phyloP scores from a whole-genome alignment of 2,113 vertebrate species.

The Maccullochella peelii region DNA sequence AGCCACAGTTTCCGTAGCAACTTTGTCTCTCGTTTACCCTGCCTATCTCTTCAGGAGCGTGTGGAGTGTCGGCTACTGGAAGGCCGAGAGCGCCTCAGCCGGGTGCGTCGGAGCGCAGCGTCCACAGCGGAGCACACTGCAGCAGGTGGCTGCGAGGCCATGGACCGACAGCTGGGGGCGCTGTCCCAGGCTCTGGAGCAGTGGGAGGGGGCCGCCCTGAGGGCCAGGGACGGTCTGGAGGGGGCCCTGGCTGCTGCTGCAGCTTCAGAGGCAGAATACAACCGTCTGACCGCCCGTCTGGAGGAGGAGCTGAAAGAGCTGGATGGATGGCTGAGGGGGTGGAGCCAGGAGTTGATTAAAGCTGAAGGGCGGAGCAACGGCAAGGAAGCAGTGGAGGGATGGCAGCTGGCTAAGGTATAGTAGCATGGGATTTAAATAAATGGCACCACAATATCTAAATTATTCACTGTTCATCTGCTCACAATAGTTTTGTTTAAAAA shows the following conservation, averaged over 20 bases:
- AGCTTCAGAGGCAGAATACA: conserved; percentile 90
- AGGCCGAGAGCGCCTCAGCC: conserved; percentile 89
- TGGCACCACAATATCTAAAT: conserved; percentile 29
- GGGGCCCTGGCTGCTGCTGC: conserved; percentile 86
- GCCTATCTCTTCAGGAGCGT: conserved; percentile 87
- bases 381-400: conserved; percentile 88
- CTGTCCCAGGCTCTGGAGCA: conserved; percentile 92
- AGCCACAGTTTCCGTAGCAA: conserved; percentile 88
- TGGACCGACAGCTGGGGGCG: conserved; percentile 91
- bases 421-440: conserved; percentile 41
- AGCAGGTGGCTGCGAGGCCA: conserved; percentile 87
- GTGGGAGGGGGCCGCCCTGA: conserved; percentile 90
- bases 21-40: conserved; percentile 78
- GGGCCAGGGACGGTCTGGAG: conserved; percentile 86
- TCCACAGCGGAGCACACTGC: conserved; percentile 87
- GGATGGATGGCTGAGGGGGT: conserved; percentile 82
- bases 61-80: conserved; percentile 89
- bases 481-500: conserved; percentile 58
- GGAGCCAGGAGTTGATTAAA: conserved; percentile 85
- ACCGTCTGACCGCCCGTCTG: conserved; percentile 82
- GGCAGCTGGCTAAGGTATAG: conserved; percentile 90
- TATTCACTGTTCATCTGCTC: conserved; percentile 36
- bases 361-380: conserved; percentile 89
- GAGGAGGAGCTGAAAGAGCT: conserved; percentile 87
- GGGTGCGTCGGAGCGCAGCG: conserved; percentile 87